A percentile compares a stretch with the other conserved stretches of the same genome.
phyloP scores from a whole-genome alignment of 2,888 invertebrate genomes.

The Seira musarum region DNA sequence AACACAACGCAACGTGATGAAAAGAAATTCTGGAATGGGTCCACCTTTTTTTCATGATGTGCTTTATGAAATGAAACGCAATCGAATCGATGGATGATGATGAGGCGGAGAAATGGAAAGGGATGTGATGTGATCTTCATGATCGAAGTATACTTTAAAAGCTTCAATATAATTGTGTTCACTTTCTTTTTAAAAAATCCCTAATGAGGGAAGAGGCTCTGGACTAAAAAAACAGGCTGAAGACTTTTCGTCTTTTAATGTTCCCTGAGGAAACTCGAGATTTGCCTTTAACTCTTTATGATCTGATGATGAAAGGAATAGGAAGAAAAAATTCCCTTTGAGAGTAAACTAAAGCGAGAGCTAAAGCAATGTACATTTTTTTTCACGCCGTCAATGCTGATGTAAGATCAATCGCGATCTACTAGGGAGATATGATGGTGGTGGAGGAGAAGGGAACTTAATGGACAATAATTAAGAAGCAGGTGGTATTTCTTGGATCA shows the following conservation, averaged over 20 bases:
- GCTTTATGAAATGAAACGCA: background rate
- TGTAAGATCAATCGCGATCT: slow-evolving; percentile 5
- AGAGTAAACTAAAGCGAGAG: too few relatives aligned
- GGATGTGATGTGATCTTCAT: slow-evolving; percentile 5
- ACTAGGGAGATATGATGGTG: background rate
- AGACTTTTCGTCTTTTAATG: background rate
- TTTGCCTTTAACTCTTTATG: background rate
- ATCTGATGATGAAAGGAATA: background rate
- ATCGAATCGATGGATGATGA: too few relatives aligned
- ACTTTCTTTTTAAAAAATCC: background rate
- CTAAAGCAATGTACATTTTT: background rate
- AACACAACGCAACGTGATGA: background rate
- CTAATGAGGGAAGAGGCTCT: background rate
- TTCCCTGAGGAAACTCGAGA: slow-evolving; percentile 3
- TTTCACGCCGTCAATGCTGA: background rate
- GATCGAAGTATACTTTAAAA: slow-evolving; percentile 11
- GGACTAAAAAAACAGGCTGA: too few relatives aligned
- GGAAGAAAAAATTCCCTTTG: background rate
- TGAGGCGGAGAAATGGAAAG: slow-evolving; percentile 21
- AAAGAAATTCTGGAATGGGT: background rate
- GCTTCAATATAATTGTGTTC: slow-evolving; percentile 8
- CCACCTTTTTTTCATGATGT: slow-evolving; percentile 1
- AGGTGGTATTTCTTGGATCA: background rate
- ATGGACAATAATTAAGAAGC: slow-evolving; percentile 17
- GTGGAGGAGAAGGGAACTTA: background rate